Evolutionary conservation across 2,113 vertebrate species (phyloP), one percentile per base, ranked within the genome.

Genomic region (Ifrita kowaldi): DNA sequence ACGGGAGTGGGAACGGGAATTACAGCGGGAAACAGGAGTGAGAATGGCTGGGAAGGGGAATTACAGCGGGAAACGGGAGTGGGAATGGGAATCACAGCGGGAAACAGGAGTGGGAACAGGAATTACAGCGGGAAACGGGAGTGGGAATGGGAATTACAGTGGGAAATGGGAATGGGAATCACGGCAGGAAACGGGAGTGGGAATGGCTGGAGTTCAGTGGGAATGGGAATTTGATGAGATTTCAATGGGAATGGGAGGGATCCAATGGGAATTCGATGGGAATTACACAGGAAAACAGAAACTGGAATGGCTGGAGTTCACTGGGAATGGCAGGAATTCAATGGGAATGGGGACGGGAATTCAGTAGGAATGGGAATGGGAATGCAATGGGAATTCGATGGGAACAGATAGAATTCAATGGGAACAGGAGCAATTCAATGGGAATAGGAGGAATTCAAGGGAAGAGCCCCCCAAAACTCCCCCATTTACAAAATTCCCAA

Each of bases 101-200:
- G 52, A 53, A 53, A 30, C 2, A 6, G 16, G 30, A n/a, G 7
- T 21, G 20, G 55, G 33, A 56, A 33, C 2, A 13, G 55, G 55
- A 56, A 37, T 37, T 0, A 10, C n/a, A 35, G 4, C 6, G 3
- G 22, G n/a, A 14, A 35, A 15, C 8, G 16, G 12, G 26, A 76
- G 11, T 8, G 5, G 63, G 42, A n/a, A 39, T 3, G 33, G 33
- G 17, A 47, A 47, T 22, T 4, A 14, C 14, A 59, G 10, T 3
- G 3, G 35, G 93, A 24, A 17, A 18, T 17, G 37, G 37, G 26
- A 62, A 20, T 2, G 6, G 37, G 60, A 41, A 23, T 64, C 2
- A 9, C 26, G 28, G 2, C 8, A 1, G 18, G 18, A 41, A 62
- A 19, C 0, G 16, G 35, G 24, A 6, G 1, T 19, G 35, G 59